Conservation (phyloP, 2,888 invertebrate species). For the Cephus sareptanus region DNA sequence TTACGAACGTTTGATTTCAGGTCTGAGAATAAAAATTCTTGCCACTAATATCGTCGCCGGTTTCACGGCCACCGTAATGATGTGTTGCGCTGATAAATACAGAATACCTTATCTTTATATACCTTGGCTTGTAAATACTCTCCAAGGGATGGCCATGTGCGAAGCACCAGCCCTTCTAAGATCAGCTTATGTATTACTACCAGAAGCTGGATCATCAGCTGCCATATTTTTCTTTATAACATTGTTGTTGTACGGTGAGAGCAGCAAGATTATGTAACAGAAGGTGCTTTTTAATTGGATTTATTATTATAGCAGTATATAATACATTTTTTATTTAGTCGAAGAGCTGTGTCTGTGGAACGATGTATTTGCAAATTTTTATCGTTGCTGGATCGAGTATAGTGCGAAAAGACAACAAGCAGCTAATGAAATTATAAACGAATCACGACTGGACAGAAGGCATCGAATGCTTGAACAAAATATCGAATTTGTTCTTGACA, state of each 20-base stretch:
- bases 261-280: neutral
- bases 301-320: neutral
- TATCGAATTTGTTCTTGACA: neutral
- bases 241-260: slow-evolving; percentile 44
- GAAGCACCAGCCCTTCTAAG: slow-evolving; percentile 46
- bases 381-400: slow-evolving; percentile 44
- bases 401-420: neutral
- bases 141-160: slow-evolving; percentile 43
- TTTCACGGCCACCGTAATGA: slow-evolving; percentile 42
- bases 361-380: slow-evolving; percentile 41
- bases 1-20: slow-evolving; percentile 26
- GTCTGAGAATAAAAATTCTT: slow-evolving; percentile 44
- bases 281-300: neutral
- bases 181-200: slow-evolving; percentile 36
- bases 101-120: slow-evolving; percentile 47
- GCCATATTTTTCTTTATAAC: slow-evolving; percentile 40
- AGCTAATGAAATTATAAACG: neutral
- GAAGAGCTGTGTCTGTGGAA: slow-evolving; percentile 51
- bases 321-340: slow-evolving; percentile 30
- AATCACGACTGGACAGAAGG: neutral
- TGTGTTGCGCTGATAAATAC: slow-evolving; percentile 41
- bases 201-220: slow-evolving; percentile 38
- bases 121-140: slow-evolving; percentile 51
- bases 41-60: slow-evolving; percentile 40
- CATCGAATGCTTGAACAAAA: neutral